phyloP scores from a whole-genome alignment of 2,888 invertebrate genomes.

The Rhyacophila evoluta region DNA sequence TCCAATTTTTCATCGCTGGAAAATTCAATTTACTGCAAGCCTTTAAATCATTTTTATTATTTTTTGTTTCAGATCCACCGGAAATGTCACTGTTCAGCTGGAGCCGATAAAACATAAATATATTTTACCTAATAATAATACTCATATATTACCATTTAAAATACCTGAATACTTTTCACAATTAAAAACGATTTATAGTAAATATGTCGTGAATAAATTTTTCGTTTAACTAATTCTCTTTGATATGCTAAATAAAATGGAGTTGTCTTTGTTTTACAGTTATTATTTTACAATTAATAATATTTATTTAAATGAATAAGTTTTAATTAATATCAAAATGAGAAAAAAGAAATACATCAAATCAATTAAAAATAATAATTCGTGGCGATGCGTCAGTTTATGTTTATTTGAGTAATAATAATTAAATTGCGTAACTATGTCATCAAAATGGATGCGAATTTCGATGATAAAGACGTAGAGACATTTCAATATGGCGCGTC shows the following conservation, averaged over 20 bases:
- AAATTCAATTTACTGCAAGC: neutral
- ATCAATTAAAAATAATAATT: neutral
- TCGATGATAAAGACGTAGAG: conserved; percentile 44
- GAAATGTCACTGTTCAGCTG: neutral
- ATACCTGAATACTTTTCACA: neutral
- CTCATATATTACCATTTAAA: conserved; percentile 8
- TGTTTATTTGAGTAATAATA: neutral
- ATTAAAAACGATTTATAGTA: neutral
- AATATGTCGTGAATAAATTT: neutral
- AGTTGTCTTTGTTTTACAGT: neutral
- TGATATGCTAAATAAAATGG: conserved; percentile 6
- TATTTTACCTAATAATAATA: neutral
- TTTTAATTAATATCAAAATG: neutral
- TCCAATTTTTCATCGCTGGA: neutral
- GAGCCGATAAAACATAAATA: neutral
- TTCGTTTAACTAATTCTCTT: neutral
- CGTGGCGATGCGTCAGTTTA: too few species aligned
- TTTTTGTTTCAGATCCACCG: conserved; percentile 9
- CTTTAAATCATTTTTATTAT: conserved; percentile 5
- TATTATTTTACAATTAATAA: neutral
- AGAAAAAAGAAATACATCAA: conserved; percentile 10
- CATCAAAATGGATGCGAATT: conserved; percentile 44
- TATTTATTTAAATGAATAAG: conserved; percentile 2
- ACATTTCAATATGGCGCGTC: conserved; percentile 38
- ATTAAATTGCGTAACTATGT: neutral